Base-by-base conservation (phyloP, 1,140 invertebrate genomes). In the Holcopasites calliopsidis region DNA sequence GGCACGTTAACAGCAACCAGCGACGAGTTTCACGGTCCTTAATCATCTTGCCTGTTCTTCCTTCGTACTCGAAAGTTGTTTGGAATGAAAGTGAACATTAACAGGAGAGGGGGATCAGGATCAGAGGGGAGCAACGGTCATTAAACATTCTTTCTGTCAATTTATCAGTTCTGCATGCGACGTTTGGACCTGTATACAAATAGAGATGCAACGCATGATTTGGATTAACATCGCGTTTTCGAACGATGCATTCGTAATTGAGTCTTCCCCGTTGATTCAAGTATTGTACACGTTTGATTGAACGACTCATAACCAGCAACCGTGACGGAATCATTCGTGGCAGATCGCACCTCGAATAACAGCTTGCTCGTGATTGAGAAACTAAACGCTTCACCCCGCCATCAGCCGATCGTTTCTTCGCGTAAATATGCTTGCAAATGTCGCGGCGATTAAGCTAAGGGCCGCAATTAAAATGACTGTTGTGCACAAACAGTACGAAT, bases 401-500 rank as follows among this genome's bases (percentile, higher is more conserved):
- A 13, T 40, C 13, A 40, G n/a, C 44, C 44, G 8, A 10, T 13
- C 18, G 13, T 4, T 5, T 10, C 1, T 47, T 47, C 44, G 16
- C 16, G n/a, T 18, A 47, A 47, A 47, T 47, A n/a, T n/a, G n/a
- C n/a, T n/a, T n/a, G n/a, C n/a, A n/a, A n/a, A n/a, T n/a, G n/a
- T n/a, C n/a, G n/a, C n/a, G n/a, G n/a, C n/a, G n/a, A n/a, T n/a
- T n/a, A n/a, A n/a, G 40, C 5, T 11, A 4, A 23, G 18, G 11
- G 1, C 26, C 23, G 6, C 35, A 16, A 83, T 69, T 79, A 83
- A 83, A 77, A 65, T 50, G 44, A 79, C 47, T 65, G 57, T 85
- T 86, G 74, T 85, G 61, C 79, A 83, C 70, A 84, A 71, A 87
- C 85, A 86, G 87, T 89, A 88, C 68, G 83, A 88, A 77, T 88